Evolutionary conservation across 2,113 vertebrate species (phyloP), one percentile per base, ranked within the genome.

Genomic region (Gymnobelideus leadbeateri): DNA sequence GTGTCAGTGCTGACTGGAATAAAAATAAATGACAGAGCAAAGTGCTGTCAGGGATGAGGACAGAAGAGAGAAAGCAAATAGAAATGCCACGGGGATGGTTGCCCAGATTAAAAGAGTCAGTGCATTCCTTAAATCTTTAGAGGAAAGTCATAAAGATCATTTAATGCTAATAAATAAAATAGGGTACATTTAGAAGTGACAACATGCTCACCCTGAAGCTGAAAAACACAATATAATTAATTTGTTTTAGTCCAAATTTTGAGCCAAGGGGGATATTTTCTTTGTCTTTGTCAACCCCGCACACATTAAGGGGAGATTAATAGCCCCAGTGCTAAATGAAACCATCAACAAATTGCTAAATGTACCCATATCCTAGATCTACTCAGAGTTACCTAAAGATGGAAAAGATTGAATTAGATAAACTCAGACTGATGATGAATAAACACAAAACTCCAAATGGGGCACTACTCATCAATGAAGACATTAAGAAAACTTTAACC

Each of bases 291-390:
- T 97, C 96, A 97, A 97, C 96, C 53, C 90, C 92, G 54, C 90
- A 90, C 95, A 94, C 97, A 97, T 97, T 97, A 97, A 95, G 51
- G 93, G 93, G 96, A 52, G 3, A 96, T 97, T 98, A 98, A 98
- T 97, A 93, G 93, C 94, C 95, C 95, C 37, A 92, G 95, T 95
- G 97, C 53, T 95, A 49, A 92, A 90, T 92, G 90, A 96, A 97
- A 96, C 94, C 96, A 97, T 98, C 97, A 97, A 6, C 93, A 92
- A 94, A 89, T 94, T 96, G 96, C 97, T 97, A 96, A 97, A 97
- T 68, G 95, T 92, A 97, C 53, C 94, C 95, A 95, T 47, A 91
- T 49, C 57, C 57, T 47, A 92, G 95, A 96, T 95, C 50, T 95
- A 89, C 12, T 90, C 90, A 90, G 93, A 96, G 93, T 95, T 93